Conservation (phyloP, 2,797 vertebrate genomes). For the Thripadectes ignobilis region DNA sequence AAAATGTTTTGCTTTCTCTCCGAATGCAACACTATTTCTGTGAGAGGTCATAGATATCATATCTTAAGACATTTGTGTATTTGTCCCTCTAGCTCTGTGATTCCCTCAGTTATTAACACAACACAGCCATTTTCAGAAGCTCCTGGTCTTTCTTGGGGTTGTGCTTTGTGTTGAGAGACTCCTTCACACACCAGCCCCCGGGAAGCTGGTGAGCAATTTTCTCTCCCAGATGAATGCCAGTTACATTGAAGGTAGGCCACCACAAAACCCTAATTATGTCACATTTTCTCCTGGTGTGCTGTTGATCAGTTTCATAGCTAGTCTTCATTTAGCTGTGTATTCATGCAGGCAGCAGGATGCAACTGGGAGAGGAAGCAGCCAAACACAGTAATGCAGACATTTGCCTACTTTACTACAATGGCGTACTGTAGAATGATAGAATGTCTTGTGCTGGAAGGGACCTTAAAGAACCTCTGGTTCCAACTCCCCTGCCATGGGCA, state of each 20-base stretch:
- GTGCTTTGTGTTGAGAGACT: neutral
- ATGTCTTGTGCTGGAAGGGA: neutral
- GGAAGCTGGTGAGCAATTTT: neutral
- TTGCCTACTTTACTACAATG: neutral
- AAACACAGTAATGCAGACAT: neutral
- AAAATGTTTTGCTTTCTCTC: neutral
- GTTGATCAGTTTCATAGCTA: neutral
- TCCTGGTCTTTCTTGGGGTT: neutral
- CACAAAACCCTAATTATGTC: neutral
- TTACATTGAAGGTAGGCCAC: neutral
- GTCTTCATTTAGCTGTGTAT: neutral
- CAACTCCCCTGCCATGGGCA: neutral
- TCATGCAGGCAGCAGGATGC: neutral
- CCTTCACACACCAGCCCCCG: accelerated
- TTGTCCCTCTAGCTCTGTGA: neutral
- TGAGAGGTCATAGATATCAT: neutral
- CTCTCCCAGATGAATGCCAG: neutral
- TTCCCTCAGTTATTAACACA: neutral
- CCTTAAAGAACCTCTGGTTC: neutral
- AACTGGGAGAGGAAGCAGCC: neutral
- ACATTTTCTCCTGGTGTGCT: neutral
- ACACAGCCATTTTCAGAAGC: neutral
- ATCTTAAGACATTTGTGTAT: neutral
- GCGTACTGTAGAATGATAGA: neutral
- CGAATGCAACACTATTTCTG: neutral